Base-by-base conservation (phyloP, 2,113 vertebrate species). In the Solea senegalensis region DNA sequence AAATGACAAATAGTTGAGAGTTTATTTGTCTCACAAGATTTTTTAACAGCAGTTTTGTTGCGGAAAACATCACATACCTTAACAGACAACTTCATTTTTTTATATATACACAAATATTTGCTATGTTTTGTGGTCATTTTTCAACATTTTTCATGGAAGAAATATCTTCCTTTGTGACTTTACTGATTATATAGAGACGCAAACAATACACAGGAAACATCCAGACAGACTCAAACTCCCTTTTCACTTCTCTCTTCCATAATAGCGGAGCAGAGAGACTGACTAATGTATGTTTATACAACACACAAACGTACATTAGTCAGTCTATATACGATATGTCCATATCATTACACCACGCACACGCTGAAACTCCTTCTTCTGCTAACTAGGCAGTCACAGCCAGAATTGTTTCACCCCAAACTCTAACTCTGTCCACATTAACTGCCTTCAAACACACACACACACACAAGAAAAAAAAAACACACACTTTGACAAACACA, bases 311-410 rank as follows among this genome's bases (percentile, higher is more conserved):
- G 76, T 71, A 54, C 80, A 88, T 86, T 80, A 81, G 76, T 80
- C 78, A 87, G 76, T 73, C 74, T 82, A 79, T 82, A 79, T 85
- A 85, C 13, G 11, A 84, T 76, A 61, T 72, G 80, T 82, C 83
- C 77, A 78, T 74, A 82, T 85, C 51, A 45, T 78, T 85, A 84
- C 53, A 79, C 51, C 74, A 75, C 76, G 70, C 66, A 74, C 74
- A 65, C 72, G 27, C 40, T 50, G 12, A 69, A 70, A 79, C 76
- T 84, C 78, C 72, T 72, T 82, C 78, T 79, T 73, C 63, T 76
- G 73, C 84, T 88, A 86, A 84, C 82, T 78, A 86, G 80, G 68
- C 85, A 88, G 89, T 83, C 85, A 82, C 76, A 62, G 64, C n/a
- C 69, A 83, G 59, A 72, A 69, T 72, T 56, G 67, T 70, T 57